Evolutionary conservation across 2,797 vertebrate genomes (phyloP).

Genomic region (Cygnus olor): DNA sequence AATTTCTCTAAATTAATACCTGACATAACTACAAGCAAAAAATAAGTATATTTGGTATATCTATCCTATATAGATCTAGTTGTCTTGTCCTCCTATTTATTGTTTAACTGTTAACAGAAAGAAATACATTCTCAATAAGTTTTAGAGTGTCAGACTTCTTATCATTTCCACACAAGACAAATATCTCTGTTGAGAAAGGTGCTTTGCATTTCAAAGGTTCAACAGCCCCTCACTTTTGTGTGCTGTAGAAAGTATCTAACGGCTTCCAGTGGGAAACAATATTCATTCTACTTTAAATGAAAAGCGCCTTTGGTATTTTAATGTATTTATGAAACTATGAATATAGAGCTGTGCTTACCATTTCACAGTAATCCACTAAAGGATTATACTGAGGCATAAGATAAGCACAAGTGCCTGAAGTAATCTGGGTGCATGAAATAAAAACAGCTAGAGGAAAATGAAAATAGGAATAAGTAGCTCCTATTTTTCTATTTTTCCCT

Average conservation of each 20-base stretch:
- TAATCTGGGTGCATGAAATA: slow-evolving; percentile 30
- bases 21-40: neutral
- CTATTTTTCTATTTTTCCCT: neutral
- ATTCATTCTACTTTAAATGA: slow-evolving; percentile 55
- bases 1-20: neutral
- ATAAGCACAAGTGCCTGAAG: slow-evolving; percentile 45
- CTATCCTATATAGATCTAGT: neutral
- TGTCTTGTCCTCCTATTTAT: neutral
- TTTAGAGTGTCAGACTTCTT: neutral
- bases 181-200: neutral
- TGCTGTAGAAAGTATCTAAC: slow-evolving; percentile 6
- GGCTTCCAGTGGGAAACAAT: slow-evolving; percentile 41
- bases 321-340: slow-evolving; percentile 43
- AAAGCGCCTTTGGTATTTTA: slow-evolving; percentile 38
- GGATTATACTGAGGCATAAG: slow-evolving; percentile 27
- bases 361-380: slow-evolving; percentile 44
- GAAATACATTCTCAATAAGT: neutral
- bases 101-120: neutral
- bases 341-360: slow-evolving; percentile 8
- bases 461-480: neutral
- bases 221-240: neutral
- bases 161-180: neutral
- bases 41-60: neutral
- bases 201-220: slow-evolving; percentile 21
- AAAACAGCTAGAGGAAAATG: slow-evolving; percentile 37